Conservation (phyloP, 2,888 invertebrate genomes). For the Amphipoea oculea region DNA sequence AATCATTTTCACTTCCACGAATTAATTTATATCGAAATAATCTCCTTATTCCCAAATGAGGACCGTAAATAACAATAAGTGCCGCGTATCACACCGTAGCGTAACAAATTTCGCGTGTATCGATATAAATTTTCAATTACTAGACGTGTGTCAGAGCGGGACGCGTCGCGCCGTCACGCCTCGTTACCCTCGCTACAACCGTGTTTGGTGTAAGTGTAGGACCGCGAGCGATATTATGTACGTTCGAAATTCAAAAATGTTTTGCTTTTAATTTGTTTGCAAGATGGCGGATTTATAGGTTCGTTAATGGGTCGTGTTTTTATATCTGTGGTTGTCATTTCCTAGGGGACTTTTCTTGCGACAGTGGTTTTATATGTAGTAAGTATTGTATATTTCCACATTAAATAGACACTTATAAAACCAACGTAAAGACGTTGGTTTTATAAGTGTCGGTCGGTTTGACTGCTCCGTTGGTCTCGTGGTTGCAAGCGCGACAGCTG, state of each 20-base stretch:
- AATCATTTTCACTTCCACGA: constrained; percentile 42
- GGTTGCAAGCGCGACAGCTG: not conserved
- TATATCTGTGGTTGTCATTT: not conserved
- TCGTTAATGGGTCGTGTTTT: not conserved
- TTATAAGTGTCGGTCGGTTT: not conserved
- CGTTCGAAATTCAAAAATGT: constrained; percentile 36
- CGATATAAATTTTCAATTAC: constrained; percentile 72
- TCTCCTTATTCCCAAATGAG: constrained; percentile 58
- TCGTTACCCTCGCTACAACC: constrained; percentile 66
- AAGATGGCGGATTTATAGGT: constrained; percentile 24
- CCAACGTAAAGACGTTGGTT: no score
- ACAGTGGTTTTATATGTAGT: not conserved
- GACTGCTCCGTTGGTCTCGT: not conserved
- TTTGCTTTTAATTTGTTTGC: constrained; percentile 37
- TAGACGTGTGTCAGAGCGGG: constrained; percentile 66
- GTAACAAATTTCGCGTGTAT: constrained; percentile 67
- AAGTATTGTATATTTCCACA: not conserved
- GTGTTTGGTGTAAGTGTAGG: constrained; percentile 58
- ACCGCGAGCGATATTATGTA: constrained; percentile 35
- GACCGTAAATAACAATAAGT: constrained; percentile 58
- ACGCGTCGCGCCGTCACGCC: constrained; percentile 66
- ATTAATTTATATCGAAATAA: constrained; percentile 61
- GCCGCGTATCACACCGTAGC: constrained; percentile 62
- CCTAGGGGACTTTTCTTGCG: not conserved
- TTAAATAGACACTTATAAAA: no score